These are phyloP conservation scores for Lepilemur ruficaudatus DNA, from an alignment of 2,797 vertebrate species.

Conservation along the genomic window DNA sequence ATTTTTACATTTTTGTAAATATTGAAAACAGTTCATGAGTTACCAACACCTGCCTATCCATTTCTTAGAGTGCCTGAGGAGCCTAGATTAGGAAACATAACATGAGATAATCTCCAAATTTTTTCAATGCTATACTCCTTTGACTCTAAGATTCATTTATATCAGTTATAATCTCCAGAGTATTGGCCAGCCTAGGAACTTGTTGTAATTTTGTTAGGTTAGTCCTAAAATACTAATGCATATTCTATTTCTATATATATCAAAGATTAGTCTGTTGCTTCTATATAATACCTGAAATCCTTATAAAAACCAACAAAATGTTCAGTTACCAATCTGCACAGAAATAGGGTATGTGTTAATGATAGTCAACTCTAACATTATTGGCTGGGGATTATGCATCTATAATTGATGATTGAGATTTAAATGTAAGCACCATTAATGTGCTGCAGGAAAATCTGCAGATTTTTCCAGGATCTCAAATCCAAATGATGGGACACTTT, in stretches of 20 bases:
- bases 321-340: not conserved
- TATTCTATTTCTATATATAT: not conserved
- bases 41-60: not conserved
- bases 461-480: conserved; percentile 23
- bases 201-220: not conserved
- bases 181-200: not conserved
- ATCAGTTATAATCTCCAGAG: not conserved
- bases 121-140: not conserved
- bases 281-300: not conserved
- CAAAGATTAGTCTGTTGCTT: not conserved
- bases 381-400: not conserved
- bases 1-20: not conserved
- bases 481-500: conserved; percentile 21
- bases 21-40: not conserved
- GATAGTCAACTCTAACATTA: not conserved
- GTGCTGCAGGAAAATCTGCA: not conserved
- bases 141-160: not conserved
- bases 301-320: not conserved
- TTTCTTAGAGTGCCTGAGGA: not conserved
- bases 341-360: not conserved
- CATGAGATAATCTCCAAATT: not conserved
- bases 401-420: not conserved
- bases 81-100: not conserved
- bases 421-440: not conserved
- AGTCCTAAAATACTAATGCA: not conserved